These are phyloP conservation scores for Diarsia dahlii DNA, from an alignment of 2,888 invertebrate species.

Conservation along the genomic window DNA sequence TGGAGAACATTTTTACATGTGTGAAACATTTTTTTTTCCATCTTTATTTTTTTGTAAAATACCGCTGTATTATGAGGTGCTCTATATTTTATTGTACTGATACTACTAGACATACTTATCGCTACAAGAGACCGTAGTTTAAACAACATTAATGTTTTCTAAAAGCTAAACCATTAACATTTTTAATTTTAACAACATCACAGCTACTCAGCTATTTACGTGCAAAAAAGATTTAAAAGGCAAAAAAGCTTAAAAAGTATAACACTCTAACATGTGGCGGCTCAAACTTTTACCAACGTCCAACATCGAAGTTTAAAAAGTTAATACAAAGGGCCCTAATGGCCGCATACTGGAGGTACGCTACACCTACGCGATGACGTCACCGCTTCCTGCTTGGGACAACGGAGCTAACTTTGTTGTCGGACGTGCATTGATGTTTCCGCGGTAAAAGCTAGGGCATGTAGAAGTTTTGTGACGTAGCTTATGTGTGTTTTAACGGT, in stretches of 20 bases:
- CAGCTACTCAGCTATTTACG: conserved; percentile 7
- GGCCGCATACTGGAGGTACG: conserved; percentile 32
- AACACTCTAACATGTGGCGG: conserved; percentile 21
- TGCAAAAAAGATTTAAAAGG: not conserved
- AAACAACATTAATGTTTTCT: not conserved
- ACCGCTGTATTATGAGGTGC: not conserved
- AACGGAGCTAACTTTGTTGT: conserved; percentile 65
- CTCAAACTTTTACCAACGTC: conserved; percentile 39
- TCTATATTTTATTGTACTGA: not conserved
- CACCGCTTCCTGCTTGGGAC: conserved; percentile 61
- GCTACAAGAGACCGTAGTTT: not conserved
- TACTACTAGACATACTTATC: not conserved
- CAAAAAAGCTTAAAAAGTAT: conserved; percentile 40
- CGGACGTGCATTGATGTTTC: conserved; percentile 61
- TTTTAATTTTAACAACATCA: not conserved
- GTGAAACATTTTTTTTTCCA: too few relatives aligned
- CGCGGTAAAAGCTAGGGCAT: conserved; percentile 41
- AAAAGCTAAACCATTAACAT: not conserved
- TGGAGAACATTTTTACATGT: not conserved
- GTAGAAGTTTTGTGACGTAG: conserved; percentile 9
- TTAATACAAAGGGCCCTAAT: conserved; percentile 55
- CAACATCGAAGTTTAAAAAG: conserved; percentile 49
- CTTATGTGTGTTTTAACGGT: not conserved
- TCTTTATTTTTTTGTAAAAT: not conserved
- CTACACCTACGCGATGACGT: conserved; percentile 47